These are phyloP conservation scores for Stegastes partitus DNA, from an alignment of 2,113 vertebrate species.

Conservation along the genomic window DNA sequence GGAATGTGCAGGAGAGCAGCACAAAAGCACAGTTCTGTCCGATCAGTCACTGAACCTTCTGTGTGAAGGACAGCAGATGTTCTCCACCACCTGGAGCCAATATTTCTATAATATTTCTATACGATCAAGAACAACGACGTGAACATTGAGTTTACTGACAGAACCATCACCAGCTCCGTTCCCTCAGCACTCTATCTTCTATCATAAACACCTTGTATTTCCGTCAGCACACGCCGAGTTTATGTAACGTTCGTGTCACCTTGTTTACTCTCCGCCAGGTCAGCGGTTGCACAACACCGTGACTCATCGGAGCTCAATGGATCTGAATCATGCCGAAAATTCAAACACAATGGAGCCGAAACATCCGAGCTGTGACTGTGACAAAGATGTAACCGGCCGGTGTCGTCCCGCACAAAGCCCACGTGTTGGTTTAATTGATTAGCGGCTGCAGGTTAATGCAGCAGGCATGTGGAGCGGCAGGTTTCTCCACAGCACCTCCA, in stretches of 20 bases:
- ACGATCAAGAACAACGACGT: no score
- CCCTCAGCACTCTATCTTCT: no score
- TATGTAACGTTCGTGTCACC: background rate
- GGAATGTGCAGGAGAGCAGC: background rate
- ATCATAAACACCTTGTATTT: no score
- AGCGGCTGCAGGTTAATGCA: conserved; percentile 2
- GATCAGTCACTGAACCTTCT: no score
- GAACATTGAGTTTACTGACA: no score
- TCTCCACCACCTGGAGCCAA: no score
- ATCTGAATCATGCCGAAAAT: conserved; percentile 6
- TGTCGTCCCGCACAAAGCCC: background rate
- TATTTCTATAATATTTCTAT: no score
- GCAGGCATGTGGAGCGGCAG: conserved; percentile 57
- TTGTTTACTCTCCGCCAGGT: background rate
- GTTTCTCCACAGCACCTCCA: conserved; percentile 42
- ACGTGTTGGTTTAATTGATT: conserved; percentile 1
- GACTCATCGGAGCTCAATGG: conserved; percentile 8
- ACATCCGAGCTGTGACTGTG: background rate
- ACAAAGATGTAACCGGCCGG: conserved; percentile 11
- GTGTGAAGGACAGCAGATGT: no score
- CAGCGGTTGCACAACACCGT: background rate
- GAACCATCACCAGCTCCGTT: no score
- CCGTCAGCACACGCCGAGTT: no score
- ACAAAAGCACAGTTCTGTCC: background rate
- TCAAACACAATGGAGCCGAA: background rate